Evolutionary conservation across 2,797 vertebrate genomes (phyloP).

Genomic region (Sardinella longiceps): DNA sequence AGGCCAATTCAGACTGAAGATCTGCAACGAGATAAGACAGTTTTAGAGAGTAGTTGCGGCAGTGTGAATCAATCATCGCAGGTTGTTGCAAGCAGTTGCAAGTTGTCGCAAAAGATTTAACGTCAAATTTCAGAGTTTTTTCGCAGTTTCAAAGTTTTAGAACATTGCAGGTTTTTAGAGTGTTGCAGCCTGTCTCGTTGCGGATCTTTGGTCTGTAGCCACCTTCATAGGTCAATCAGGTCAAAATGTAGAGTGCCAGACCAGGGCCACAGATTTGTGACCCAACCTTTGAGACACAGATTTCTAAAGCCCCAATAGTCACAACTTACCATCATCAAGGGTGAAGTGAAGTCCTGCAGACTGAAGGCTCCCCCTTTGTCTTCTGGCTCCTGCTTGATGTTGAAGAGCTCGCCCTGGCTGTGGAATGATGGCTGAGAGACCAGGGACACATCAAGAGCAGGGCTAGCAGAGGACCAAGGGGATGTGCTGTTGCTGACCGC

Average conservation of each 20-base stretch:
- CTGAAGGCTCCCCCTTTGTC: slow-evolving; percentile 79
- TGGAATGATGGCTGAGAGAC: slow-evolving; percentile 65
- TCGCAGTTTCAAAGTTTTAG: too few species aligned
- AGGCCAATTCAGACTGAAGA: background rate
- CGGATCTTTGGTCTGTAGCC: too few species aligned
- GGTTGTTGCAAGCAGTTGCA: too few species aligned
- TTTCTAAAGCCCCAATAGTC: background rate
- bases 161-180: too few species aligned
- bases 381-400: slow-evolving; percentile 86
- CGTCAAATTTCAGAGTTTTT: too few species aligned
- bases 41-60: too few species aligned
- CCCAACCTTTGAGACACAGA: background rate
- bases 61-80: too few species aligned
- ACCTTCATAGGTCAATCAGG: too few species aligned
- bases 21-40: too few species aligned
- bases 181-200: too few species aligned
- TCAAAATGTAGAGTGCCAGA: background rate
- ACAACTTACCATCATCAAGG: slow-evolving; percentile 90
- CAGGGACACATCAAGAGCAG: slow-evolving; percentile 44
- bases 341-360: slow-evolving; percentile 90
- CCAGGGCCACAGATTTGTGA: background rate
- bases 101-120: too few species aligned
- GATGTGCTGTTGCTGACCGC: slow-evolving; percentile 64
- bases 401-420: slow-evolving; percentile 66
- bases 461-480: slow-evolving; percentile 65